Conservation (phyloP, 2,888 invertebrate genomes). For the Latrodectus elegans region DNA sequence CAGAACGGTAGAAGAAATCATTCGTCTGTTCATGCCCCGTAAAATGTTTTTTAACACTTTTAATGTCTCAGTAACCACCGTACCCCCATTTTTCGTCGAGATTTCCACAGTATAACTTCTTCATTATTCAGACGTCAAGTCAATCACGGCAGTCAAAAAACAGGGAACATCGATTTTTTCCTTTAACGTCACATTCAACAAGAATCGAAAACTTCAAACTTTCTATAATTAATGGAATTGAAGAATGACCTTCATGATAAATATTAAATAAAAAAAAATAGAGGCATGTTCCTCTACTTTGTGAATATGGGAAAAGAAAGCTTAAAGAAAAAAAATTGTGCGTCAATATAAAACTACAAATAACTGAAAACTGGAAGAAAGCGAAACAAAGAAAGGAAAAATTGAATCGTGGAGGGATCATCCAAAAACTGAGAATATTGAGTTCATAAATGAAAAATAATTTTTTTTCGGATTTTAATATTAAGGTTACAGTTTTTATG, state of each 20-base stretch:
- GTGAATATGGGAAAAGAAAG: constrained; percentile 42
- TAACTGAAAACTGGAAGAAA: constrained; percentile 52
- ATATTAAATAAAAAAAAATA: constrained; percentile 40
- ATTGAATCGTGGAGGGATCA: constrained; percentile 43
- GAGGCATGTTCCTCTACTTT: constrained; percentile 35
- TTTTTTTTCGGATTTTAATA: no score
- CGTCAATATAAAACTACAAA: constrained; percentile 60
- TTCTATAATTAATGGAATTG: constrained; percentile 67
- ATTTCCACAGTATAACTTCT: constrained; percentile 24
- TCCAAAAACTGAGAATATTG: constrained; percentile 28
- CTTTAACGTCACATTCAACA: constrained; percentile 41
- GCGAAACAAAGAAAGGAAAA: constrained; percentile 57
- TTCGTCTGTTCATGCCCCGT: no score
- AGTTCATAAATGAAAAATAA: no score
- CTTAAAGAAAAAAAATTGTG: constrained; percentile 30
- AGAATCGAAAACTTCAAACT: constrained; percentile 64
- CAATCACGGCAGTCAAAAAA: constrained; percentile 53
- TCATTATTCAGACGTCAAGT: constrained; percentile 60
- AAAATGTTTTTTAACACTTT: not conserved
- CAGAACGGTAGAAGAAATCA: no score
- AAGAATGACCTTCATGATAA: constrained; percentile 66
- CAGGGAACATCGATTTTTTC: constrained; percentile 31
- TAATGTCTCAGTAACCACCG: constrained; percentile 48
- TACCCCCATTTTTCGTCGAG: constrained; percentile 53
- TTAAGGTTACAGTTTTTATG: no score